Evolutionary conservation across 35 echinoderm and acorn worm species (phyloP).

Genomic region (Chiridota heheva): DNA sequence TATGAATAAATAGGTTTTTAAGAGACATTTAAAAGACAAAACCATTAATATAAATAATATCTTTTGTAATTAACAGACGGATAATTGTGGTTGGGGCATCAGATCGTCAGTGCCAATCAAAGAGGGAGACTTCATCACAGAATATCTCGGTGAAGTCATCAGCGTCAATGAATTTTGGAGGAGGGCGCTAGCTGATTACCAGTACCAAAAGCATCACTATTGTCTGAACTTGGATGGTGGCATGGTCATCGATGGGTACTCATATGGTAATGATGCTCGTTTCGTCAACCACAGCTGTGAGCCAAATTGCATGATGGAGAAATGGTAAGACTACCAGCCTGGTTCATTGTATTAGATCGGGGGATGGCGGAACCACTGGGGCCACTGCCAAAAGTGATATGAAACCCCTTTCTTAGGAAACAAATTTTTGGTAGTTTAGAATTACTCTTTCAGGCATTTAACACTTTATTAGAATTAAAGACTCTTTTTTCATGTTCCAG

Average conservation of each 20-base stretch:
- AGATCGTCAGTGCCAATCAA: slow-evolving; percentile 53
- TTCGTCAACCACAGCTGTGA: slow-evolving; percentile 99
- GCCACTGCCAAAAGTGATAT: too few relatives aligned
- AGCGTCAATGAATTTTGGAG: slow-evolving; percentile 91
- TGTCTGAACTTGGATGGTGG: slow-evolving; percentile 85
- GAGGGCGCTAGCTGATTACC: slow-evolving; percentile 84
- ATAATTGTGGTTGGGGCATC: slow-evolving; percentile 78
- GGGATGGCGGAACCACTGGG: too few relatives aligned
- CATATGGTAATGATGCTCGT: slow-evolving; percentile 81
- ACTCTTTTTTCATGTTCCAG: too few relatives aligned
- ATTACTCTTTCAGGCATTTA: too few relatives aligned
- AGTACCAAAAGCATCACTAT: slow-evolving; percentile 95
- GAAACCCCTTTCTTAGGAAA: too few relatives aligned
- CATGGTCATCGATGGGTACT: slow-evolving; percentile 92
- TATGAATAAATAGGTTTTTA: too few relatives aligned
- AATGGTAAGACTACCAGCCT: slow-evolving; percentile 80
- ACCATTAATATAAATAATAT: not conserved
- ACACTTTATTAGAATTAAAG: too few relatives aligned
- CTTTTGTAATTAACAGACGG: slow-evolving; percentile 49
- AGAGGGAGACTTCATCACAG: slow-evolving; percentile 70
- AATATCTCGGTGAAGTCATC: slow-evolving; percentile 96
- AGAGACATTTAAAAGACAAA: not conserved
- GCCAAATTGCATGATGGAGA: slow-evolving; percentile 99
- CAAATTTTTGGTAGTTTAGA: too few relatives aligned
- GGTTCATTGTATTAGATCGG: too few relatives aligned